Evolutionary conservation across 2,797 vertebrate species (phyloP).

Genomic region (Pogoniulus pusillus): DNA sequence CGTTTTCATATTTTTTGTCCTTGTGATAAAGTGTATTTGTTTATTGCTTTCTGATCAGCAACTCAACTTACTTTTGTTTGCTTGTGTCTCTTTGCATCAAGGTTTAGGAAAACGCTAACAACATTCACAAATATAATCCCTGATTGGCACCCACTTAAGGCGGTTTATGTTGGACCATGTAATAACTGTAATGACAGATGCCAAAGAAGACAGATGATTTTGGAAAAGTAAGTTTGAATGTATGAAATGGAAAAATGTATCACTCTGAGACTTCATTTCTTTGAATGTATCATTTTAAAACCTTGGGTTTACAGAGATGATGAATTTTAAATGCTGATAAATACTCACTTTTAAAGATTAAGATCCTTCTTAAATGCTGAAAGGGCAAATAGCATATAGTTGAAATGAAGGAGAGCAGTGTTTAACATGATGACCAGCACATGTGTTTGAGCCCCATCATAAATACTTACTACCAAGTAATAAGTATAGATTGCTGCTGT

Average conservation of each 20-base stretch:
- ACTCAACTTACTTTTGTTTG: not conserved
- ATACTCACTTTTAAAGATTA: not conserved
- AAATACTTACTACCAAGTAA: not conserved
- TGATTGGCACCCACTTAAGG: slow-evolving; percentile 89
- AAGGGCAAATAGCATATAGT: not conserved
- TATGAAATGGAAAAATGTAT: not conserved
- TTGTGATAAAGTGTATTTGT: not conserved
- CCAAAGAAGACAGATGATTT: slow-evolving; percentile 84
- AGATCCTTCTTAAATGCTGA: not conserved
- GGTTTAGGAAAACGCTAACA: slow-evolving; percentile 82
- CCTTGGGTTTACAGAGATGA: not conserved
- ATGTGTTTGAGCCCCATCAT: not conserved
- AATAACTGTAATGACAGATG: slow-evolving; percentile 80
- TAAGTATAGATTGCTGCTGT: not conserved
- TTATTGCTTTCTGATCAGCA: not conserved
- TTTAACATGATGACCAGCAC: not conserved
- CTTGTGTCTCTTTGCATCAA: slow-evolving; percentile 44
- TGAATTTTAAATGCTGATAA: not conserved
- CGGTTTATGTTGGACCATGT: slow-evolving; percentile 82
- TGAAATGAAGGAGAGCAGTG: not conserved
- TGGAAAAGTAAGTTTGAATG: slow-evolving; percentile 83
- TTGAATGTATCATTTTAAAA: not conserved
- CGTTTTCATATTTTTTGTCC: not conserved
- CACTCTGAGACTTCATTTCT: not conserved
- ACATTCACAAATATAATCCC: slow-evolving; percentile 84